Percentiles rank a stretch among this genome's conserved stretches.
Conservation (phyloP, 2,888 invertebrate species). For the Acronicta psi region DNA sequence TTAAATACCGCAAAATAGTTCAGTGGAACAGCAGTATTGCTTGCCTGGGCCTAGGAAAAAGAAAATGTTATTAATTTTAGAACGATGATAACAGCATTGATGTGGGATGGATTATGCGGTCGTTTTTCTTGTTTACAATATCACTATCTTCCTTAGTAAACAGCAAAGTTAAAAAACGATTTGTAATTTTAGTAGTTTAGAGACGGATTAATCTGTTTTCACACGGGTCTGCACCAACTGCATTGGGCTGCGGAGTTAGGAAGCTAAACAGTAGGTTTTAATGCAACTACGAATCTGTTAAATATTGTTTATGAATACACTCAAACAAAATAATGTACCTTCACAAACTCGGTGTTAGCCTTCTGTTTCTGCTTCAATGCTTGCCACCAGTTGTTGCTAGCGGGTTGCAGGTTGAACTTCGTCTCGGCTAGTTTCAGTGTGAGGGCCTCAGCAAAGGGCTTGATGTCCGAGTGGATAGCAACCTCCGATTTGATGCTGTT, state of each 20-base stretch:
- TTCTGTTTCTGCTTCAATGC: conserved; percentile 91
- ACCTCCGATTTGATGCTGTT: conserved; percentile 95
- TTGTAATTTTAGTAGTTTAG: no score
- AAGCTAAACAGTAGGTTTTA: neutral
- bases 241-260: no score
- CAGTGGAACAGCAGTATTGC: conserved; percentile 92
- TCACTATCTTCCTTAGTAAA: no score
- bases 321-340: conserved; percentile 78
- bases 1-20: conserved; percentile 98
- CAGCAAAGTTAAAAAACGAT: no score
- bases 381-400: conserved; percentile 93
- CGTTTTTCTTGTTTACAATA: no score
- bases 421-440: conserved; percentile 87
- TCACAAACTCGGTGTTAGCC: conserved; percentile 91
- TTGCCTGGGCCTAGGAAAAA: conserved; percentile 81
- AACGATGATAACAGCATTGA: no score
- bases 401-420: conserved; percentile 89
- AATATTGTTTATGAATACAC: no score
- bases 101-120: no score
- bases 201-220: no score
- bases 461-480: conserved; percentile 95
- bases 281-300: no score
- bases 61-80: neutral
- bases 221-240: no score
- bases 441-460: conserved; percentile 92